Conservation (phyloP, 2,113 vertebrate species). For the Macquaria australasica region DNA sequence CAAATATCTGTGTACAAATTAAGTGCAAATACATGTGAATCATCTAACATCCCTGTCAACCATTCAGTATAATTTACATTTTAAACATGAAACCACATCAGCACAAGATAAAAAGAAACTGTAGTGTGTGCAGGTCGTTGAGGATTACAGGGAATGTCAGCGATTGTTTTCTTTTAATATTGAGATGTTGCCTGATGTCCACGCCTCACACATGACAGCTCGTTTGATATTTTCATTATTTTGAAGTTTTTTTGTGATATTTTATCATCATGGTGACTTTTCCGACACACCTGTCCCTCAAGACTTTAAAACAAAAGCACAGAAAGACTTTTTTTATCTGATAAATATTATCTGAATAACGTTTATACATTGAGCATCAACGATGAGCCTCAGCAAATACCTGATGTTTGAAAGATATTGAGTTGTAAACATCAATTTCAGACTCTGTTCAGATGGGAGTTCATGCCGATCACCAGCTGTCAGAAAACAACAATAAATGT, state of each 20-base stretch:
- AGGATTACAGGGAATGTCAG: not conserved
- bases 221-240: not conserved
- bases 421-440: slow-evolving; percentile 32
- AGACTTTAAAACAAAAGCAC: slow-evolving; percentile 1
- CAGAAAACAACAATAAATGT: slow-evolving; percentile 44
- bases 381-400: not conserved
- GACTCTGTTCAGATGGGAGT: not conserved
- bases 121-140: not conserved
- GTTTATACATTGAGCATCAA: not conserved
- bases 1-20: not conserved
- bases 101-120: not conserved
- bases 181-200: not conserved
- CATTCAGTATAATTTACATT: not conserved
- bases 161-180: not conserved
- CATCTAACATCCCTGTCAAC: not conserved
- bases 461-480: slow-evolving; percentile 16
- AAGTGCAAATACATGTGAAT: not conserved
- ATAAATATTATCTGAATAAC: not conserved
- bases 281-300: too few relatives aligned
- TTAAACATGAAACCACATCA: not conserved
- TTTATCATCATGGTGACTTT: not conserved
- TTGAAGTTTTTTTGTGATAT: not conserved
- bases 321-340: not conserved
- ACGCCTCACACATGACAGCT: too few relatives aligned
- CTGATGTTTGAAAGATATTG: not conserved